phyloP scores from a whole-genome alignment of 1,140 invertebrate species.

The Lordiphosa collinella region DNA sequence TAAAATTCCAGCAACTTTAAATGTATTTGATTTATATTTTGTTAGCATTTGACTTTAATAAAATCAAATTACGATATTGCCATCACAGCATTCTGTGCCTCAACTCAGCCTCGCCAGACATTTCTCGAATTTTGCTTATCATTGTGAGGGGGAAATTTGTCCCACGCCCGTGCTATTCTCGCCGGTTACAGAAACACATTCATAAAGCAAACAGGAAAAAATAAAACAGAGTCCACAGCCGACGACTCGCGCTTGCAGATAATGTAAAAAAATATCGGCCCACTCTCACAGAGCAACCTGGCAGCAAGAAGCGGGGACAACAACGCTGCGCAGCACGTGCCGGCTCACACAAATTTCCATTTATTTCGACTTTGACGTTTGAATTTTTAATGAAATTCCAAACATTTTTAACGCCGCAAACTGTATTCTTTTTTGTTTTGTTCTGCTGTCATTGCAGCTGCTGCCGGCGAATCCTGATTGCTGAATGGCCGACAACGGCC shows the following conservation, averaged over 20 bases:
- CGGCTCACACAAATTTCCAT: conserved; percentile 60
- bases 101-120: conserved; percentile 3
- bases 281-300: conserved; percentile 19
- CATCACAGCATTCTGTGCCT: conserved; percentile 27
- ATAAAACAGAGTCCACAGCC: conserved; percentile 18
- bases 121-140: neutral
- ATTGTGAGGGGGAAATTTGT: neutral
- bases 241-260: conserved; percentile 36
- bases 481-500: conserved; percentile 14
- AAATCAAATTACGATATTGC: conserved; percentile 39
- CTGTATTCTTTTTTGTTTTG: conserved; percentile 28
- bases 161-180: conserved; percentile 1
- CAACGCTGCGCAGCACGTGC: conserved; percentile 45
- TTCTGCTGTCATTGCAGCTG: conserved; percentile 37
- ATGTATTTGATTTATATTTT: conserved; percentile 27
- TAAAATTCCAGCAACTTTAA: conserved; percentile 18
- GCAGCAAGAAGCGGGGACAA: conserved; percentile 4
- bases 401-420: conserved; percentile 69
- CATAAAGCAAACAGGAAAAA: conserved; percentile 50
- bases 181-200: conserved; percentile 52
- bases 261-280: conserved; percentile 28
- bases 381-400: conserved; percentile 78
- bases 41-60: conserved; percentile 27
- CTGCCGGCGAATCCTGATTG: conserved; percentile 14
- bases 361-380: conserved; percentile 76